These are phyloP conservation scores for Molossus alvarezi DNA, from an alignment of 2,797 vertebrate species.

Conservation along the genomic window DNA sequence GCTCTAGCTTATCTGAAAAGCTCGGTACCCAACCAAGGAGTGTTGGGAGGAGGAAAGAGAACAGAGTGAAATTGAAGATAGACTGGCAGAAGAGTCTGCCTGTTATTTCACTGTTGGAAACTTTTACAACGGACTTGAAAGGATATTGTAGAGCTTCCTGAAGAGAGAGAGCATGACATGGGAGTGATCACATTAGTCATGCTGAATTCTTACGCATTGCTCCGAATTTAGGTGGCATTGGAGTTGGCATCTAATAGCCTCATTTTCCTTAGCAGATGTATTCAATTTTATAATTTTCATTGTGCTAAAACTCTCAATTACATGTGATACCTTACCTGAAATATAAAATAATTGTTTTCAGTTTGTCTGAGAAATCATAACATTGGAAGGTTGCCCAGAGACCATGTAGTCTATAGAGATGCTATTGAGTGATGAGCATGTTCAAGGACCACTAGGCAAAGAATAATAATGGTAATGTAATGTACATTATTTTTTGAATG, in stretches of 20 bases:
- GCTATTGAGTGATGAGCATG: background rate
- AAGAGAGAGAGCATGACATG: slow-evolving; percentile 33
- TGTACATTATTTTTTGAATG: slow-evolving; percentile 28
- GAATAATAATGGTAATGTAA: background rate
- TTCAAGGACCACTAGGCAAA: slow-evolving; percentile 34
- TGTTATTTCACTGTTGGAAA: slow-evolving; percentile 58
- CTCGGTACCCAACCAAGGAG: background rate
- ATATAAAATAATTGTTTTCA: slow-evolving; percentile 76
- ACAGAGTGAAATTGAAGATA: slow-evolving; percentile 57
- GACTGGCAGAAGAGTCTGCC: background rate
- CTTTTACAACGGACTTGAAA: slow-evolving; percentile 58
- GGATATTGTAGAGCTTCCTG: background rate
- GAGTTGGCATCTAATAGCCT: slow-evolving; percentile 53
- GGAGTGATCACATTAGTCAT: slow-evolving; percentile 50
- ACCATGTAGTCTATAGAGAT: slow-evolving; percentile 66
- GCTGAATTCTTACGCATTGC: background rate
- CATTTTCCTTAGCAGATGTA: slow-evolving; percentile 68
- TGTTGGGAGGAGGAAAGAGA: background rate
- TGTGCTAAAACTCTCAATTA: slow-evolving; percentile 71
- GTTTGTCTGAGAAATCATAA: slow-evolving; percentile 72
- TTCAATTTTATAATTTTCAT: slow-evolving; percentile 66
- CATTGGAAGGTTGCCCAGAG: slow-evolving; percentile 71
- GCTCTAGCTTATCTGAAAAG: slow-evolving; percentile 55
- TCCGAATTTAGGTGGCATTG: slow-evolving; percentile 54
- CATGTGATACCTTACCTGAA: slow-evolving; percentile 63